Conservation (phyloP, 2,797 vertebrate species). For the Erithacus rubecula region DNA sequence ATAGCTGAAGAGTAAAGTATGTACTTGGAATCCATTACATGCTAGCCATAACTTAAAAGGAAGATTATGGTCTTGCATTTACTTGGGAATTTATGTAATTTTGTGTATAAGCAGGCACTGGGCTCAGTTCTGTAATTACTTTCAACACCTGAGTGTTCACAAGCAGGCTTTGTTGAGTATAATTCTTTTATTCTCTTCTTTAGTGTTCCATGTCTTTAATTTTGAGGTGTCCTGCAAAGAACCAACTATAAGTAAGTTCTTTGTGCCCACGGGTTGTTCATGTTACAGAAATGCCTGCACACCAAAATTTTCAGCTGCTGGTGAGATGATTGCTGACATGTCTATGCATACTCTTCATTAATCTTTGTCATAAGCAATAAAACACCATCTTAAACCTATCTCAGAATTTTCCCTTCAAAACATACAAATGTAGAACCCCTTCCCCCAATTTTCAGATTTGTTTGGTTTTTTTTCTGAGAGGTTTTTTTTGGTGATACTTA, state of each 20-base stretch:
- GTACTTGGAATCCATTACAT: neutral
- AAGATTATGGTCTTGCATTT: neutral
- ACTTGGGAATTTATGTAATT: neutral
- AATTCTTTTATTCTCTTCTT: neutral
- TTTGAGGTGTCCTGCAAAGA: neutral
- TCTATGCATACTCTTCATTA: constrained; percentile 34
- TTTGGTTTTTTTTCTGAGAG: neutral
- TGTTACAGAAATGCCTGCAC: neutral
- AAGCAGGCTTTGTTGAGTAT: neutral
- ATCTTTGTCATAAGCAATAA: constrained; percentile 52
- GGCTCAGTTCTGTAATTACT: neutral
- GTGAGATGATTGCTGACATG: neutral
- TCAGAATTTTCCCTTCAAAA: neutral
- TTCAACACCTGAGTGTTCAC: neutral
- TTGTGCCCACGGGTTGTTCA: neutral
- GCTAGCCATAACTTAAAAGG: neutral
- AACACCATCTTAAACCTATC: neutral
- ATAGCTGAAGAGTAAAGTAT: neutral
- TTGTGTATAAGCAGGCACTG: neutral
- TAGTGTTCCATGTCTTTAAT: neutral
- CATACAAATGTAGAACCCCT: neutral
- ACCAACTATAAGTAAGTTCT: neutral
- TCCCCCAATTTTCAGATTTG: neutral
- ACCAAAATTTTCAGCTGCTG: neutral
- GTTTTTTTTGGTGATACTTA: neutral